phyloP scores from a whole-genome alignment of 2,888 invertebrate genomes.

The Copidosoma aretas region DNA sequence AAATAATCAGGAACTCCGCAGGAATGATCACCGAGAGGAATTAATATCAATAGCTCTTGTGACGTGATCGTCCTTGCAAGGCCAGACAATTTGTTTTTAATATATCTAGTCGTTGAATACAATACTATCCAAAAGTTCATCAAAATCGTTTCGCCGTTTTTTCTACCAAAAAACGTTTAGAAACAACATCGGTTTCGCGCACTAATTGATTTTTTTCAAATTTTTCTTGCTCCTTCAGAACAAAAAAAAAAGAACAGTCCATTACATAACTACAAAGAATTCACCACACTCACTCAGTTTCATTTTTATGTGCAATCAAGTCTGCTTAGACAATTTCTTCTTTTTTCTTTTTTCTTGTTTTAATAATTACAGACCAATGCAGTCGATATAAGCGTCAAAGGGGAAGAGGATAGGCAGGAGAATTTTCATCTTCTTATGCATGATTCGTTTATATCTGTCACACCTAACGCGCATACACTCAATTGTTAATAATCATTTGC shows the following conservation, averaged over 20 bases:
- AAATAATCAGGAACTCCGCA: slow-evolving; percentile 12
- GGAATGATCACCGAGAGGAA: slow-evolving; percentile 27
- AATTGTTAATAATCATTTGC: slow-evolving; percentile 11
- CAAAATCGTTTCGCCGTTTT: slow-evolving; percentile 24
- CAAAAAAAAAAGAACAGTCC: slow-evolving; percentile 17
- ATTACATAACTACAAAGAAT: slow-evolving; percentile 27
- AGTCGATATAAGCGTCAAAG: slow-evolving; percentile 20
- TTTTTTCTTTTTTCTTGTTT: no score
- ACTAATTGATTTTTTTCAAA: slow-evolving; percentile 24
- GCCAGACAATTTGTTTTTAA: slow-evolving; percentile 33
- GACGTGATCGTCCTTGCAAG: slow-evolving; percentile 33
- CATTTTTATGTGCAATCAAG: slow-evolving; percentile 23
- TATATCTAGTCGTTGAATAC: slow-evolving; percentile 38
- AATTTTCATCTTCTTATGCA: slow-evolving; percentile 23
- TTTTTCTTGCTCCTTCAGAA: slow-evolving; percentile 19
- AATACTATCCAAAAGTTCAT: slow-evolving; percentile 34
- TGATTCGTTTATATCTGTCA: slow-evolving; percentile 32
- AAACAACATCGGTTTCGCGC: slow-evolving; percentile 13
- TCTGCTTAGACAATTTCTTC: slow-evolving; percentile 25
- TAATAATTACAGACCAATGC: slow-evolving; percentile 36
- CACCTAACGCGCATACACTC: slow-evolving; percentile 10
- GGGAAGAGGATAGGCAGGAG: slow-evolving; percentile 17
- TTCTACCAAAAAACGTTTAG: background rate
- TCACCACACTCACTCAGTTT: slow-evolving; percentile 15
- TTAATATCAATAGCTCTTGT: slow-evolving; percentile 24